Base-by-base conservation (phyloP, 64 coral and sea anemone species). In the Stylophora pistillata region DNA sequence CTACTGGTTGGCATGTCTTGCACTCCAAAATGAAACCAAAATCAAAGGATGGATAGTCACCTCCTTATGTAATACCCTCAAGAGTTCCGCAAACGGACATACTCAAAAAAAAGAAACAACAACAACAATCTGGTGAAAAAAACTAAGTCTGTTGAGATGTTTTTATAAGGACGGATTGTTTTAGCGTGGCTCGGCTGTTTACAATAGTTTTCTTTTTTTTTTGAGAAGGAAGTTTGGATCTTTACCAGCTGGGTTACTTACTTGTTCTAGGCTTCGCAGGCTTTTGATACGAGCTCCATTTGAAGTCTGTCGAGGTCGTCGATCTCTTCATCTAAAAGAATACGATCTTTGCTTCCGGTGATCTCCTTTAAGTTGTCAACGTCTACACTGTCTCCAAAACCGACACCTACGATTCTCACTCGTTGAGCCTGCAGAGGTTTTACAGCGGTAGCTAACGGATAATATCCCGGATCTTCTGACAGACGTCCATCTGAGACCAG, bases 401-500 rank as follows among this genome's bases (percentile, higher is more conserved):
- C 91, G 71, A 96, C 87, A 16, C 91, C 87, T 33, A 96, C 52
- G 17, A 91, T 70, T 32, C 89, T 93, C 5, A 96, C 89, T 17
- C 91, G 65, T 74, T 92, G 87, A 53, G 64, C 79, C 71, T 88
- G 86, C 1, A 96, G 74, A 9, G 95, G 95, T 37, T 87, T 81
- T 30, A 90, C 86, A 15, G 91, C 87, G 71, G 63, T 65, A 37
- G 41, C 30, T 18, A 96, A 72, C 53, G 87, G 76, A 15, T 64
- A 55, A 37, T 72, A 78, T 2, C 88, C 91, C 4, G 82, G 81
- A 55, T 96, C 95, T 70, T 69, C 93, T 18, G 91, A 93, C 70
- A 93, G 95, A 1, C 90, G 76, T 5, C 95, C 95, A 66, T 96
- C 95, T 52, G 95, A 93, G 60, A 96, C 93, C 16, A 96, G 87